Percentiles rank a stretch among this genome's conserved stretches.
Conservation (phyloP, 1,140 invertebrate genomes). For the Maniola jurtina region DNA sequence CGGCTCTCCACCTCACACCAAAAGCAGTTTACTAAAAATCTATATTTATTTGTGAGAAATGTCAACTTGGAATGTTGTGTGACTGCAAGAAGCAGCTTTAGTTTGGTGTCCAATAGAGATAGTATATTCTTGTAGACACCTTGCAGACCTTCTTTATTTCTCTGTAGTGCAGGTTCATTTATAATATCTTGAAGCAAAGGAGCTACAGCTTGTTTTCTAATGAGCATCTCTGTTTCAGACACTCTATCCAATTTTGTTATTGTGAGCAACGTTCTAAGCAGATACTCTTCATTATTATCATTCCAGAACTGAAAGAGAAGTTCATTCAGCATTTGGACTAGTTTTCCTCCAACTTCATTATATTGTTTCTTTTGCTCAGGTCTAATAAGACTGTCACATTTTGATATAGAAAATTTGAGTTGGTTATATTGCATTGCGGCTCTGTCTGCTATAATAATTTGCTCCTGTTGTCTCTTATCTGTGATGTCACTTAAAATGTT, state of each 20-base stretch:
- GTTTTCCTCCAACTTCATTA: slow-evolving; percentile 76
- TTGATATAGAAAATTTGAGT: slow-evolving; percentile 85
- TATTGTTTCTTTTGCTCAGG: slow-evolving; percentile 72
- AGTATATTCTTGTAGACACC: slow-evolving; percentile 88
- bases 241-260: slow-evolving; percentile 85
- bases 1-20: slow-evolving; percentile 92
- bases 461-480: slow-evolving; percentile 64
- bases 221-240: slow-evolving; percentile 84
- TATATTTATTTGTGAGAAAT: slow-evolving; percentile 84
- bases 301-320: slow-evolving; percentile 82
- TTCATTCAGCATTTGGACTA: slow-evolving; percentile 81
- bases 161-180: slow-evolving; percentile 85
- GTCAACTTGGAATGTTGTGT: slow-evolving; percentile 82
- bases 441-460: slow-evolving; percentile 81
- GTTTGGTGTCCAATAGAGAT: slow-evolving; percentile 83
- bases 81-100: slow-evolving; percentile 81
- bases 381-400: slow-evolving; percentile 81
- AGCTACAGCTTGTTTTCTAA: slow-evolving; percentile 85
- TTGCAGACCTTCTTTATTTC: slow-evolving; percentile 84
- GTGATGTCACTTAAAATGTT: slow-evolving; percentile 72
- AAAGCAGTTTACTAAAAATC: slow-evolving; percentile 93
- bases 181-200: slow-evolving; percentile 87
- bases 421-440: slow-evolving; percentile 88
- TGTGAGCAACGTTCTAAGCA: slow-evolving; percentile 83
- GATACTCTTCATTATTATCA: slow-evolving; percentile 76